Percentiles rank a stretch among this genome's conserved stretches.
These are phyloP conservation scores for Enteromius treurensis DNA, from an alignment of 2,797 vertebrate genomes.

Conservation along the genomic window DNA sequence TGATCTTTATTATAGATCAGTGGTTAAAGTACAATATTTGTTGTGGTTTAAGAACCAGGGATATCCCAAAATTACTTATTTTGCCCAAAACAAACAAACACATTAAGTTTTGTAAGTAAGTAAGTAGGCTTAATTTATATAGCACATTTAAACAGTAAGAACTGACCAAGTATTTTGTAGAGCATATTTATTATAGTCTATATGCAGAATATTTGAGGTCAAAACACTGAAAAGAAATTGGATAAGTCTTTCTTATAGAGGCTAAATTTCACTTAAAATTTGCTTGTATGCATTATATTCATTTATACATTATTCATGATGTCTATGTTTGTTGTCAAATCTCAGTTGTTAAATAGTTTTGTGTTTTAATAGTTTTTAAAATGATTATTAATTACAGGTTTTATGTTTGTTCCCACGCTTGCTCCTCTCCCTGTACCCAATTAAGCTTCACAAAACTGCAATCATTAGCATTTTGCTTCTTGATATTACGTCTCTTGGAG, in stretches of 20 bases:
- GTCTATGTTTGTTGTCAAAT: background rate
- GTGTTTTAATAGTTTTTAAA: background rate
- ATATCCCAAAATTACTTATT: background rate
- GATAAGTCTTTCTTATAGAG: background rate
- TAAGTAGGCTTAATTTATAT: no score
- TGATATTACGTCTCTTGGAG: background rate
- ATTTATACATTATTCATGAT: background rate
- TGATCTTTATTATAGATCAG: no score
- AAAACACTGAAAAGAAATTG: background rate
- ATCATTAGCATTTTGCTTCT: conserved; percentile 7
- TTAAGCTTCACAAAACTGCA: background rate
- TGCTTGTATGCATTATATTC: background rate
- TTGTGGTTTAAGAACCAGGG: background rate
- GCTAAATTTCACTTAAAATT: background rate
- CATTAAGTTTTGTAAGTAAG: background rate
- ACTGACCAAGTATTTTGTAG: no score
- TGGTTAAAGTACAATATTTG: background rate
- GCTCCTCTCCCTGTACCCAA: background rate
- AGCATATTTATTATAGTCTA: background rate
- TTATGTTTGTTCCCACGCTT: background rate
- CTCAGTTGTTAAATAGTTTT: background rate
- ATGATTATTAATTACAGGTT: background rate
- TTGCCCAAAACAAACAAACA: background rate
- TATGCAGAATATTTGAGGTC: background rate
- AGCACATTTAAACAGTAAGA: no score